phyloP scores from a whole-genome alignment of 2,888 invertebrate species.

The Drosophila conformis region DNA sequence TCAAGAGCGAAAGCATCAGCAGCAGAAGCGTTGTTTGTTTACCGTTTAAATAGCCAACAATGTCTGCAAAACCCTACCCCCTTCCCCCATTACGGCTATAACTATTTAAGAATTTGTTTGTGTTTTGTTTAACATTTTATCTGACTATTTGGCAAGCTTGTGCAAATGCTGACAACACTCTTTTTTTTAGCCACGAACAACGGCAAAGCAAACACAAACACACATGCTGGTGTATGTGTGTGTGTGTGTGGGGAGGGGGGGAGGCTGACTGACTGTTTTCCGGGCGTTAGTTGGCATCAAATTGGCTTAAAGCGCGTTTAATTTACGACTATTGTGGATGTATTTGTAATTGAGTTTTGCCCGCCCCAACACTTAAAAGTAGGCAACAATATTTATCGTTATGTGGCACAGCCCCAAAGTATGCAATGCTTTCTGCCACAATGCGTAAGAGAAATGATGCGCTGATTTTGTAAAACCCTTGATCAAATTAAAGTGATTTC shows the following conservation, averaged over 20 bases:
- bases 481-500: not conserved
- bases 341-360: constrained; percentile 37
- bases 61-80: not conserved
- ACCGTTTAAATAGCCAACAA: constrained; percentile 38
- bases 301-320: constrained; percentile 41
- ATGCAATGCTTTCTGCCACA: constrained; percentile 17
- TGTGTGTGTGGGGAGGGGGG: constrained; percentile 5
- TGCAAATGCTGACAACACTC: constrained; percentile 50
- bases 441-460: not conserved
- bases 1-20: constrained; percentile 27
- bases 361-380: constrained; percentile 14
- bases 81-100: not conserved
- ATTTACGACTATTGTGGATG: constrained; percentile 62
- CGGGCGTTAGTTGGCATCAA: constrained; percentile 61
- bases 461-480: not conserved
- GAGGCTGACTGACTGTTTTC: constrained; percentile 4
- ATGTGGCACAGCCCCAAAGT: constrained; percentile 21
- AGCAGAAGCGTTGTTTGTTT: constrained; percentile 42
- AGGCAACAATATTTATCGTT: constrained; percentile 33
- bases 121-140: constrained; percentile 54
- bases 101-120: constrained; percentile 35
- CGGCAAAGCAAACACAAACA: constrained; percentile 29
- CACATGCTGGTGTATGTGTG: not conserved
- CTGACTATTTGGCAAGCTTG: constrained; percentile 63
- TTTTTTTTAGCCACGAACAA: constrained; percentile 24